Percentiles rank a stretch among this genome's conserved stretches.
Conservation (phyloP, 2,888 invertebrate species). For the Acrobeloides nanus region DNA sequence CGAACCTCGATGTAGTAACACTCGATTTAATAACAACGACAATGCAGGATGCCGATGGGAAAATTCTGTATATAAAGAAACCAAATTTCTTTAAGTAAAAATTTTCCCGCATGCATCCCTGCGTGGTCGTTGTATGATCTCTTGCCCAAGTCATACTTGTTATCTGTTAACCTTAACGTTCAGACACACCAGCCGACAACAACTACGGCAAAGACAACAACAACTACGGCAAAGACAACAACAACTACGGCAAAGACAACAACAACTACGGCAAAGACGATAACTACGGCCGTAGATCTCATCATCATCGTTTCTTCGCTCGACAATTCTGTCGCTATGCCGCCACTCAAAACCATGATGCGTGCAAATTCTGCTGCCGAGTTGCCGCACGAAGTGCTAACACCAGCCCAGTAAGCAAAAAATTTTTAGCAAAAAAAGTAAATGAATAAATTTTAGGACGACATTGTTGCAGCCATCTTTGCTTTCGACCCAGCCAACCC, state of each 20-base stretch:
- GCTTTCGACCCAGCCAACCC: constrained; percentile 25
- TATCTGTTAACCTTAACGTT: too few relatives aligned
- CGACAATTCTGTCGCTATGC: constrained; percentile 29
- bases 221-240: not conserved
- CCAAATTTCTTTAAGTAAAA: too few relatives aligned
- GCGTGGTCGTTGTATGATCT: too few relatives aligned
- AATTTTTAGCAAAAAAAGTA: not conserved
- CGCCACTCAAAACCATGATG: constrained; percentile 17
- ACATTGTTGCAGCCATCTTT: constrained; percentile 30
- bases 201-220: constrained; percentile 2
- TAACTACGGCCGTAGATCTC: constrained; percentile 3
- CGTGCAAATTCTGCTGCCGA: constrained; percentile 23
- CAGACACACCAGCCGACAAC: too few relatives aligned
- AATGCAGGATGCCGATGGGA: too few relatives aligned
- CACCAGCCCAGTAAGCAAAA: constrained; percentile 24
- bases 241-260: constrained; percentile 1
- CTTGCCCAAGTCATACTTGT: too few relatives aligned
- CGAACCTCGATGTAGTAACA: too few relatives aligned
- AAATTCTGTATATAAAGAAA: too few relatives aligned
- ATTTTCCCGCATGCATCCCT: too few relatives aligned
- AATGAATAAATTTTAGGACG: constrained; percentile 20
- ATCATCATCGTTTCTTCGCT: constrained; percentile 16
- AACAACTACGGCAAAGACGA: constrained; percentile 8
- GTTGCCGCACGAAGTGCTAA: constrained; percentile 28
- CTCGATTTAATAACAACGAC: too few relatives aligned